Percentiles rank a stretch among this genome's conserved stretches.
These are phyloP conservation scores for Heterodera schachtii DNA, from an alignment of 1,140 invertebrate species.

Conservation along the genomic window DNA sequence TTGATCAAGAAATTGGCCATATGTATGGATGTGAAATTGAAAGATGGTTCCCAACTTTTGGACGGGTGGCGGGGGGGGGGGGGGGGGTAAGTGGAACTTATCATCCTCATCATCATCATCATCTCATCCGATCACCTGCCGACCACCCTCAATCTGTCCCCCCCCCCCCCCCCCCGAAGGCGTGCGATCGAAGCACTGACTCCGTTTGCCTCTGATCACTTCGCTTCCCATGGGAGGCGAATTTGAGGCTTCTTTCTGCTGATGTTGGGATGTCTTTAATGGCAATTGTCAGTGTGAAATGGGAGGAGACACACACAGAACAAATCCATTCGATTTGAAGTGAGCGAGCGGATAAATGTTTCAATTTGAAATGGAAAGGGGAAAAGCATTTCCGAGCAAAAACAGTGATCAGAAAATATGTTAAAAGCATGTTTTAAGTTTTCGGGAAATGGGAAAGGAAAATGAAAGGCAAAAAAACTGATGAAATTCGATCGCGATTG, in stretches of 20 bases:
- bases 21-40: not conserved
- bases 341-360: not conserved
- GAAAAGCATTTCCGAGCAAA: not conserved
- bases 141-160: not conserved
- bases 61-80: no score
- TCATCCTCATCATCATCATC: no score
- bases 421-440: not conserved
- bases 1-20: not conserved
- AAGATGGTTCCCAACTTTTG: not conserved
- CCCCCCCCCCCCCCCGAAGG: no score
- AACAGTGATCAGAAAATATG: not conserved
- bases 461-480: conserved; percentile 13
- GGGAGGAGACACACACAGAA: not conserved
- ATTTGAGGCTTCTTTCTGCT: not conserved
- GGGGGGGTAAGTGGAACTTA: no score
- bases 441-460: not conserved
- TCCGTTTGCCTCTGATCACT: not conserved
- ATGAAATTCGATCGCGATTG: not conserved
- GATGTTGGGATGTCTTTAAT: not conserved
- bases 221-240: no score
- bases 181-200: not conserved
- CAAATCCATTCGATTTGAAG: not conserved
- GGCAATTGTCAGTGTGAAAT: not conserved
- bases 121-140: not conserved
- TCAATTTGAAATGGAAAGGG: not conserved